Conservation (phyloP, 2,113 vertebrate genomes). For the Ginglymostoma cirratum region DNA sequence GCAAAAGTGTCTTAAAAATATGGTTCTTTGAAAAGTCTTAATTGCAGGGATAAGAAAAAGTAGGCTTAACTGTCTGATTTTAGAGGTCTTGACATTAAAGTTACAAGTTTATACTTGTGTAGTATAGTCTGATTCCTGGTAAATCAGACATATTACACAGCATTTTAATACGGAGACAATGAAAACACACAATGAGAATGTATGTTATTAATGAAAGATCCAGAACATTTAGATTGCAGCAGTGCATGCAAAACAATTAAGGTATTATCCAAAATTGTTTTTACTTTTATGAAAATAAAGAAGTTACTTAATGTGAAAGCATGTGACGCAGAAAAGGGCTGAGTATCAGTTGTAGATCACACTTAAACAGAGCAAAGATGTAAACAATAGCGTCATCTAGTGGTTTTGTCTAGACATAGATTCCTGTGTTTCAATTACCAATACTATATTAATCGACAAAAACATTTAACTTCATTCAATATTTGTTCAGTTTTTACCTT, state of each 20-base stretch:
- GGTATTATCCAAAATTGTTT: neutral
- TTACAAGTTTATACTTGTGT: slow-evolving; percentile 20
- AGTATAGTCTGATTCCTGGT: neutral
- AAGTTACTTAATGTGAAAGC: neutral
- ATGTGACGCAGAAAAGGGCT: neutral
- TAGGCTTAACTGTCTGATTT: slow-evolving; percentile 21
- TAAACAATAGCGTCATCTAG: slow-evolving; percentile 35
- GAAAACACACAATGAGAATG: neutral
- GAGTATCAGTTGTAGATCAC: neutral
- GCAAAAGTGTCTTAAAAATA: neutral
- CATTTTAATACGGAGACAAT: neutral
- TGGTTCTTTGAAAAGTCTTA: slow-evolving; percentile 18
- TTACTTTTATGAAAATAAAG: slow-evolving; percentile 1
- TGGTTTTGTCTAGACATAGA: neutral
- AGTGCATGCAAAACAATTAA: neutral
- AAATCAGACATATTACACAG: slow-evolving; percentile 6
- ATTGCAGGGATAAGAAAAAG: slow-evolving; percentile 11
- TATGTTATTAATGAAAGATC: neutral
- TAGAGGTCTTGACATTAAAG: neutral
- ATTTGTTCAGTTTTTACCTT: neutral
- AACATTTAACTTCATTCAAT: neutral
- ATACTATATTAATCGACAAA: neutral
- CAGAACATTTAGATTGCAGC: neutral
- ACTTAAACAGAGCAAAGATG: neutral
- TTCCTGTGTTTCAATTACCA: neutral